phyloP scores from a whole-genome alignment of 2,113 vertebrate genomes.

The Spheniscus mendiculus region DNA sequence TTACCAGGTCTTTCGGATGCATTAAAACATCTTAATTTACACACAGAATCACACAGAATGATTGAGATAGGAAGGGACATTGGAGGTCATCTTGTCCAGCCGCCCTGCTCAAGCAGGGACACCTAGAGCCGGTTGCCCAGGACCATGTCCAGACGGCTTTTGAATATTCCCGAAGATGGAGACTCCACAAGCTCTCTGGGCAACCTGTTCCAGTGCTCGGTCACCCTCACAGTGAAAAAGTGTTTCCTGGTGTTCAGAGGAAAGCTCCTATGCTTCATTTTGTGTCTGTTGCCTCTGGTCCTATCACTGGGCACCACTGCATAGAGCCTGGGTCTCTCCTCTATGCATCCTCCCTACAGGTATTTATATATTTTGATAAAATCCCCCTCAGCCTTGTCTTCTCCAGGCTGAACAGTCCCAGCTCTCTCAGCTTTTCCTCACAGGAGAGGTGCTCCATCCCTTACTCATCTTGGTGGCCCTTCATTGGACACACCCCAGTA shows the following conservation, averaged over 20 bases:
- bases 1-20: background rate
- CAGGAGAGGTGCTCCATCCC: background rate
- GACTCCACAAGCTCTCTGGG: background rate
- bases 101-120: background rate
- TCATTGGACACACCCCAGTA: background rate
- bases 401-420: no score
- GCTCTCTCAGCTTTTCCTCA: background rate
- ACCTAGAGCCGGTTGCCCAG: background rate
- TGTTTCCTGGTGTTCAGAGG: background rate
- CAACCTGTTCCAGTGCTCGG: background rate
- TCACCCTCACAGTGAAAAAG: background rate
- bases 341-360: background rate
- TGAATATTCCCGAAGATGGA: background rate
- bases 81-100: no score
- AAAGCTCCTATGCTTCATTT: background rate
- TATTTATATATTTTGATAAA: background rate
- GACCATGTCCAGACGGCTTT: background rate
- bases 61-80: background rate
- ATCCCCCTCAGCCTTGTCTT: background rate
- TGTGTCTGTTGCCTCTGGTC: no score
- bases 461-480: background rate
- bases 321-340: background rate
- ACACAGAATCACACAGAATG: background rate
- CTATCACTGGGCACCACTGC: background rate
- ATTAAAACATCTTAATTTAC: background rate